phyloP scores from a whole-genome alignment of 2,113 vertebrate species.

The Laticauda laticaudata region DNA sequence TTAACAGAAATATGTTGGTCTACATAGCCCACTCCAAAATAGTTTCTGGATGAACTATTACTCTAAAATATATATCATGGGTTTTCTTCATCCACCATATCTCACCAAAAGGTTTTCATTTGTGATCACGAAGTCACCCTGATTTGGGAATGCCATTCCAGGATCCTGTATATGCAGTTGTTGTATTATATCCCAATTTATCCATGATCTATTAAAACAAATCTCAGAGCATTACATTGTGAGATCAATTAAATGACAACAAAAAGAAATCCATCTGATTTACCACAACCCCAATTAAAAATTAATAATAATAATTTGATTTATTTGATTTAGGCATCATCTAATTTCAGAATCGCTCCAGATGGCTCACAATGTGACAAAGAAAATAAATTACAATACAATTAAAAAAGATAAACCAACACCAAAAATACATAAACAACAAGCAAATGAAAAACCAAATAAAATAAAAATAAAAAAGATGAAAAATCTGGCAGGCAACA shows the following conservation, averaged over 20 bases:
- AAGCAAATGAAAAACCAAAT: neutral
- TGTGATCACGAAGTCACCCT: neutral
- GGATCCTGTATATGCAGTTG: neutral
- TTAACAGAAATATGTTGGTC: neutral
- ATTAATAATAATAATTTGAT: neutral
- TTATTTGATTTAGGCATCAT: neutral
- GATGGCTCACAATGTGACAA: neutral
- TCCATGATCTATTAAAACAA: neutral
- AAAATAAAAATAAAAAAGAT: neutral
- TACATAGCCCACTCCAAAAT: neutral
- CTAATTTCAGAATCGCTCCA: neutral
- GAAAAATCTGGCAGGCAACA: neutral
- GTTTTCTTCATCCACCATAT: neutral
- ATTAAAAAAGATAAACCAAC: neutral
- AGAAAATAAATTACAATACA: neutral
- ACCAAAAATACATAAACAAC: neutral
- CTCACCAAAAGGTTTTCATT: neutral
- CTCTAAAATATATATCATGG: neutral
- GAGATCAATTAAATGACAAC: neutral
- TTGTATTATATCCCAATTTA: neutral
- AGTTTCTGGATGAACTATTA: neutral
- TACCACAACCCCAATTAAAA: neutral
- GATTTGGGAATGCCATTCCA: neutral
- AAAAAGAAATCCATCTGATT: neutral
- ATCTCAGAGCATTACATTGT: neutral